These are phyloP conservation scores for Harpagoxenus sublaevis DNA, from an alignment of 2,888 invertebrate genomes.

Conservation along the genomic window DNA sequence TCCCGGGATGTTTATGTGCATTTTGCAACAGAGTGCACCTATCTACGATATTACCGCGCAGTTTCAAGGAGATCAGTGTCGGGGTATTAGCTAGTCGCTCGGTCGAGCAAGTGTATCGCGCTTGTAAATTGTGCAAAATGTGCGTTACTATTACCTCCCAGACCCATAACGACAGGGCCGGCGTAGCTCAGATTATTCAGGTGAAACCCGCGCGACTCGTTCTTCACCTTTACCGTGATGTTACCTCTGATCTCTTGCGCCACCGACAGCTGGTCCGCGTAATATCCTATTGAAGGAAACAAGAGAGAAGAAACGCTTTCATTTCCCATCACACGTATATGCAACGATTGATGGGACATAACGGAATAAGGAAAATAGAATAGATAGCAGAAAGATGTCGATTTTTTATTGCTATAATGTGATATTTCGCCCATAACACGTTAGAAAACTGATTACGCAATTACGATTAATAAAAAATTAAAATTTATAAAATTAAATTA, in stretches of 20 bases:
- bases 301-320: conserved; percentile 13
- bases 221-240: conserved; percentile 92
- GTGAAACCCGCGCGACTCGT: conserved; percentile 94
- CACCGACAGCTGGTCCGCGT: conserved; percentile 93
- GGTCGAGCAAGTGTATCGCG: conserved; percentile 4
- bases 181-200: conserved; percentile 96
- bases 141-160: conserved; percentile 90
- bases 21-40: conserved; percentile 7
- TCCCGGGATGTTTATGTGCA: neutral
- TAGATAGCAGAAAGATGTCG: neutral
- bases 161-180: conserved; percentile 99
- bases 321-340: neutral
- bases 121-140: conserved; percentile 32
- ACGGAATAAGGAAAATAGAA: neutral
- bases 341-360: neutral
- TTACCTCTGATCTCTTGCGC: conserved; percentile 93
- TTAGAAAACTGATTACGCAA: neutral
- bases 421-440: neutral
- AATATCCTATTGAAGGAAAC: conserved; percentile 89
- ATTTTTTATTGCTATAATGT: neutral
- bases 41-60: neutral
- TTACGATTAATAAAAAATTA: neutral
- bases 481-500: neutral
- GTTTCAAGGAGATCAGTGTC: conserved; percentile 10
- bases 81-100: neutral